Percentiles rank a stretch among this genome's conserved stretches.
These are phyloP conservation scores for Capitella teleta DNA, from an alignment of 1,140 invertebrate species.

Conservation along the genomic window DNA sequence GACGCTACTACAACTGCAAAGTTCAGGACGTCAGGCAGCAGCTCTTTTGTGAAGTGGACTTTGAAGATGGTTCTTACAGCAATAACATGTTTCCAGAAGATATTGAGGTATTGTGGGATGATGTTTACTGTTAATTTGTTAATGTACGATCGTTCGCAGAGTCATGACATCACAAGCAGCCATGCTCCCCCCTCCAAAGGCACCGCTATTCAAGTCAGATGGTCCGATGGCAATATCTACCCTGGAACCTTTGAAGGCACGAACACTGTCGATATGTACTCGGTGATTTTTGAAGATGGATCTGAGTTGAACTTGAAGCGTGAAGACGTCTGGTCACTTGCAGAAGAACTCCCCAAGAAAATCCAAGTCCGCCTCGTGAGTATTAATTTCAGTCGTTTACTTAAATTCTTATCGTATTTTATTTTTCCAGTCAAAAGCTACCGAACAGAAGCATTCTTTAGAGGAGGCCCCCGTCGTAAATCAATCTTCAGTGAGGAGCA, in stretches of 20 bases:
- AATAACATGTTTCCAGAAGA: constrained; percentile 49
- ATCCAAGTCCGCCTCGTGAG: constrained; percentile 38
- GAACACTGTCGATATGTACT: constrained; percentile 46
- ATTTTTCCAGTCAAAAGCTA: too few species aligned
- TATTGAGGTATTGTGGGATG: constrained; percentile 25
- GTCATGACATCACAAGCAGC: neutral
- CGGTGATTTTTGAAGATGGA: constrained; percentile 46
- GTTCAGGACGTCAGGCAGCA: constrained; percentile 45
- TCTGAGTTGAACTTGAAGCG: constrained; percentile 27
- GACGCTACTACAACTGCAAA: constrained; percentile 50
- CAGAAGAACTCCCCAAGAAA: constrained; percentile 42
- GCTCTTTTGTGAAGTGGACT: constrained; percentile 52
- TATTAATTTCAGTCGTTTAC: too few species aligned
- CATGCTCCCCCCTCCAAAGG: constrained; percentile 39
- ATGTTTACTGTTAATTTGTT: neutral
- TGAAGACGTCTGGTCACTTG: constrained; percentile 36
- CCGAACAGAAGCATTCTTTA: too few species aligned
- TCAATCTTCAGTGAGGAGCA: too few species aligned
- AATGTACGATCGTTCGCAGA: neutral
- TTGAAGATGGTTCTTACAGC: constrained; percentile 54
- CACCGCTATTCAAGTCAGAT: constrained; percentile 46
- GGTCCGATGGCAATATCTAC: constrained; percentile 52
- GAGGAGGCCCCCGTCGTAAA: too few species aligned
- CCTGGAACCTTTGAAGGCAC: constrained; percentile 49
- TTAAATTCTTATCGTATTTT: too few species aligned